Conservation (phyloP, 2,888 invertebrate genomes). For the Clanis bilineata region DNA sequence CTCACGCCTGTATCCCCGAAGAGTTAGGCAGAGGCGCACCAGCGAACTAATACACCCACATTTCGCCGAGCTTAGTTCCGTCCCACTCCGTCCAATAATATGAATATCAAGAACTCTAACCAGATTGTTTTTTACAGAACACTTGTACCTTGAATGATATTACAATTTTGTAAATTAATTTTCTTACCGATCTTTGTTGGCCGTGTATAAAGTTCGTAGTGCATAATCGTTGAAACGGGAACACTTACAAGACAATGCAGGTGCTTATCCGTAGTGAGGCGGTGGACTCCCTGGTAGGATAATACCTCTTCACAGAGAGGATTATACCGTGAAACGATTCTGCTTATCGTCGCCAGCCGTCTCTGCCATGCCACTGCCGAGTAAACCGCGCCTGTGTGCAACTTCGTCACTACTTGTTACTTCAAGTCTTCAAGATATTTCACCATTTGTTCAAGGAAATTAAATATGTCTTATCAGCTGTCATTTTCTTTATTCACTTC, state of each 20-base stretch:
- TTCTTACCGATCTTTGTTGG: background rate
- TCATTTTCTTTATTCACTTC: background rate
- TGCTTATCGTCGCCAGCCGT: constrained; percentile 48
- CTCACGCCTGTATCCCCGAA: too few relatives aligned
- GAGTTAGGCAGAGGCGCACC: too few relatives aligned
- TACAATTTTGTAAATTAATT: too few relatives aligned
- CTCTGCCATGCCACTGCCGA: constrained; percentile 34
- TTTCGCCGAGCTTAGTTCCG: too few relatives aligned
- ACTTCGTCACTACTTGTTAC: background rate
- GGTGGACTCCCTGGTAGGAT: constrained; percentile 48
- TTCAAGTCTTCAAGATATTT: constrained; percentile 11
- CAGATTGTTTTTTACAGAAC: background rate
- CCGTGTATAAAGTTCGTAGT: constrained; percentile 24
- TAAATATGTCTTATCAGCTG: constrained; percentile 17
- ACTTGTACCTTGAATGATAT: background rate
- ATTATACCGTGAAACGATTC: constrained; percentile 54
- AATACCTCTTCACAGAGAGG: constrained; percentile 61
- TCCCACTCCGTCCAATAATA: too few relatives aligned
- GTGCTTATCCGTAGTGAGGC: constrained; percentile 47
- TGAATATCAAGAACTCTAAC: too few relatives aligned
- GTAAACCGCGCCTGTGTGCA: constrained; percentile 27
- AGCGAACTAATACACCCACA: too few relatives aligned
- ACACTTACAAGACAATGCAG: constrained; percentile 48
- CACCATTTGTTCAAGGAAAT: constrained; percentile 17
- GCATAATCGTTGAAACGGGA: constrained; percentile 39